Base-by-base conservation (phyloP, 2,113 vertebrate species). In the Peromyscus polionotus region DNA sequence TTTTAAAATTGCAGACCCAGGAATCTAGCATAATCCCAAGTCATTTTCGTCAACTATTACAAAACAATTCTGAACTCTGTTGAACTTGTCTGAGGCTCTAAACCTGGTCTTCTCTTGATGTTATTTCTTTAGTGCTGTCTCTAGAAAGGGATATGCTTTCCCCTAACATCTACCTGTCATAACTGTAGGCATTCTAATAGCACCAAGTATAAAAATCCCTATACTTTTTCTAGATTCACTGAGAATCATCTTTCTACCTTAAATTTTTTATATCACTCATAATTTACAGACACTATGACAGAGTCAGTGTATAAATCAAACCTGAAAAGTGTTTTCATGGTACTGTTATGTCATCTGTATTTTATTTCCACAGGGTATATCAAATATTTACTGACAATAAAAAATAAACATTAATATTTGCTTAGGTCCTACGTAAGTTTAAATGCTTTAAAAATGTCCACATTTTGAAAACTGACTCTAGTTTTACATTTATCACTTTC, bases 381-480 rank as follows among this genome's bases (percentile, higher is more conserved):
- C 2, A 88, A 93, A 54, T 76, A 86, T n/a, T 75, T 90, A 80
- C 75, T 84, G 65, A 96, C 79, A 96, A 45, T 65, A 91, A 88
- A 94, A 86, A 92, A 67, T 9, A 75, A 10, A 33, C 0, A 65
- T 19, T 86, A 91, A 90, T 87, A 94, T 77, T 91, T 93, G 7
- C 24, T 14, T 20, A 93, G 28, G 9, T 61, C 92, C 63, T 84
- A 59, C 45, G 14, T 45, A 39, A 61, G n/a, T 45, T 20, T 75
- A 90, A 92, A 84, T 73, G 22, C 33, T 92, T 19, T 84, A 9
- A 20, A 94, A 39, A 84, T 8, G 65, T 24, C 8, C 5, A 39
- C 3, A 65, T 57, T 57, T 93, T 88, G 68, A 90, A 94, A 51
- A 85, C 3, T 39, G 26, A 33, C 73, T 77, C 76, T 10, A 68